Percentiles rank a stretch among this genome's conserved stretches.
phyloP scores from a whole-genome alignment of 1,140 invertebrate species.

The Radopholus similis region DNA sequence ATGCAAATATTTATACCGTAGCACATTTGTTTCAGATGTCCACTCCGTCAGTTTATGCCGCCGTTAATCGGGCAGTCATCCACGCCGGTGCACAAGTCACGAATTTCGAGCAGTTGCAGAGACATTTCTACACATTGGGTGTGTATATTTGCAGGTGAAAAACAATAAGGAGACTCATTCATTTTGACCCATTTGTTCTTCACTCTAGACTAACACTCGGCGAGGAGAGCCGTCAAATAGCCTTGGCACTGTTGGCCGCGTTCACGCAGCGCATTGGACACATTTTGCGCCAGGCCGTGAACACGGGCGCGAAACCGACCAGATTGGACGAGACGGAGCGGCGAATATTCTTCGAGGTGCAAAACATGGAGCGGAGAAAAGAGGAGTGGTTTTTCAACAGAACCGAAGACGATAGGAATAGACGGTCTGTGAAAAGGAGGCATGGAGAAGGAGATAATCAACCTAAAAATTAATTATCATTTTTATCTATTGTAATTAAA shows the following conservation, averaged over 20 bases:
- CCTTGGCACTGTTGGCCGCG: background rate
- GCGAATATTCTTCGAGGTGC: background rate
- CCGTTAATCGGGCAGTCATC: background rate
- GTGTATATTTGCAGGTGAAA: slow-evolving; percentile 7
- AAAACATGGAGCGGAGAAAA: background rate
- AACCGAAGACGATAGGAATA: background rate
- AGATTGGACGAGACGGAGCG: slow-evolving; percentile 11
- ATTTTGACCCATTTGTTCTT: background rate
- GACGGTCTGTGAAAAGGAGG: background rate
- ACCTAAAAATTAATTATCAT: background rate
- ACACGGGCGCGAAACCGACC: background rate
- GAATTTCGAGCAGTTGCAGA: slow-evolving; percentile 1
- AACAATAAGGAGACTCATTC: background rate
- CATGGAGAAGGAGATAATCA: background rate
- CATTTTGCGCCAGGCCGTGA: background rate
- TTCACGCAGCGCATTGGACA: slow-evolving; percentile 7
- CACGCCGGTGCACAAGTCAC: background rate
- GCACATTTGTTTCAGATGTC: background rate
- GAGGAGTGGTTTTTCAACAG: background rate
- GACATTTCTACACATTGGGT: slow-evolving; percentile 8
- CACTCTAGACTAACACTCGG: background rate
- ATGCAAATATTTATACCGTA: background rate
- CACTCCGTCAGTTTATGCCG: background rate
- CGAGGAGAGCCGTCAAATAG: background rate
- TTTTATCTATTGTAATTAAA: background rate